Evolutionary conservation across 2,113 vertebrate species (phyloP).

Genomic region (Agapornis roseicollis): DNA sequence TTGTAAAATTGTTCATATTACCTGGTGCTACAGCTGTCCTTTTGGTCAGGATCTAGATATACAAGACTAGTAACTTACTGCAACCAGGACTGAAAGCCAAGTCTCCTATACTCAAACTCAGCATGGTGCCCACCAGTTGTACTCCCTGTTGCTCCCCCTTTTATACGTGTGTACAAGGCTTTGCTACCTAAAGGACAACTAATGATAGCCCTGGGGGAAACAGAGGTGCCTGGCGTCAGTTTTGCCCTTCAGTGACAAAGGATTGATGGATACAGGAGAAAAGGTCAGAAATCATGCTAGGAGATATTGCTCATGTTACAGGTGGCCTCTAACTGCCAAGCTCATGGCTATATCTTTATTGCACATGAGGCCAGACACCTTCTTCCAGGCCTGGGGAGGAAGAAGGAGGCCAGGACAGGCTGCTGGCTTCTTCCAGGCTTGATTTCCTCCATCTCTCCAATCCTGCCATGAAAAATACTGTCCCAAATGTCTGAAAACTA

Average conservation of each 20-base stretch:
- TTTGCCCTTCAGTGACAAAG: not conserved
- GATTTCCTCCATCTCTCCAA: not conserved
- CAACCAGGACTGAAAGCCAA: not conserved
- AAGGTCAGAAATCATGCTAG: not conserved
- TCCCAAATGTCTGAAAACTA: not conserved
- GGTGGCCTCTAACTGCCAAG: not conserved
- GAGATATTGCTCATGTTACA: not conserved
- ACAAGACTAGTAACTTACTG: not conserved
- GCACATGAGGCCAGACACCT: not conserved
- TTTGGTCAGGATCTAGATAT: not conserved
- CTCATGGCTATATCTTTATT: not conserved
- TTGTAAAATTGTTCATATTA: not conserved
- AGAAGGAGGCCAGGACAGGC: not conserved
- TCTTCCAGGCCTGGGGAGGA: not conserved
- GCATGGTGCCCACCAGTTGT: not conserved
- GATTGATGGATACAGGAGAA: not conserved
- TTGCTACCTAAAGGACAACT: not conserved
- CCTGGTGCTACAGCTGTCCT: not conserved
- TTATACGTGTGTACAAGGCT: not conserved
- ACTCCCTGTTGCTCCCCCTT: not conserved
- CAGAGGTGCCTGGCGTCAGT: not conserved
- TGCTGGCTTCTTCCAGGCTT: not conserved
- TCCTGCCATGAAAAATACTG: not conserved
- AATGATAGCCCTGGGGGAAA: not conserved
- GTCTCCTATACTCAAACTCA: not conserved